Evolutionary conservation across 2,113 vertebrate species (phyloP).

Genomic region (Eretmochelys imbricata): DNA sequence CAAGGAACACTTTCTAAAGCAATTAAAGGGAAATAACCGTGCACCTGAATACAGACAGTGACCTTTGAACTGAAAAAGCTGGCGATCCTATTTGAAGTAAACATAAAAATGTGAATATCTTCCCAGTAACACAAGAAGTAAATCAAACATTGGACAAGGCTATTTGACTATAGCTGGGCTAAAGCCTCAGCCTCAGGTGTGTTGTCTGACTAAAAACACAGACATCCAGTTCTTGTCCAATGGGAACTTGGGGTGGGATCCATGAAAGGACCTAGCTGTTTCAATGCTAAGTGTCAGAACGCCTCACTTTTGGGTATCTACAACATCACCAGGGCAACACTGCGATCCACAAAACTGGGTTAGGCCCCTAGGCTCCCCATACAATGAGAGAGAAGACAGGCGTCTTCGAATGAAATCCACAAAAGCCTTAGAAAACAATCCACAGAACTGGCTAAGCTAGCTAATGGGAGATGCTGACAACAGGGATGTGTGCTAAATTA

Average conservation of each 20-base stretch:
- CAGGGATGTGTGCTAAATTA: too few relatives aligned
- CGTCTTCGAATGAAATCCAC: too few relatives aligned
- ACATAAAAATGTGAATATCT: slow-evolving; percentile 6
- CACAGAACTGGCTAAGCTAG: too few relatives aligned
- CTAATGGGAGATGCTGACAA: too few relatives aligned
- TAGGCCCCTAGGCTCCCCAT: too few relatives aligned
- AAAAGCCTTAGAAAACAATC: too few relatives aligned
- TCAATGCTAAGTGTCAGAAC: neutral
- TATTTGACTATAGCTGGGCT: neutral
- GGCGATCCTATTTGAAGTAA: neutral
- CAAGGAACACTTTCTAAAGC: neutral
- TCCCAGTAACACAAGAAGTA: neutral
- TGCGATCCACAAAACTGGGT: neutral
- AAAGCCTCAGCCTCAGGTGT: neutral
- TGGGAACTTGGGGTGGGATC: neutral
- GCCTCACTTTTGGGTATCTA: neutral
- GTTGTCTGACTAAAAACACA: neutral
- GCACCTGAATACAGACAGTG: neutral
- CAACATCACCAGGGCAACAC: neutral
- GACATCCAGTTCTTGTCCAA: neutral
- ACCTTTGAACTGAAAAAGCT: neutral
- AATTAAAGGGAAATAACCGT: neutral
- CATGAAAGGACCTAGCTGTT: neutral
- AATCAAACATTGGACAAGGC: neutral
- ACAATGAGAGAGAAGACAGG: too few relatives aligned